Evolutionary conservation across 1,140 invertebrate species (phyloP).

Genomic region (Tetramorium parvispinum): DNA sequence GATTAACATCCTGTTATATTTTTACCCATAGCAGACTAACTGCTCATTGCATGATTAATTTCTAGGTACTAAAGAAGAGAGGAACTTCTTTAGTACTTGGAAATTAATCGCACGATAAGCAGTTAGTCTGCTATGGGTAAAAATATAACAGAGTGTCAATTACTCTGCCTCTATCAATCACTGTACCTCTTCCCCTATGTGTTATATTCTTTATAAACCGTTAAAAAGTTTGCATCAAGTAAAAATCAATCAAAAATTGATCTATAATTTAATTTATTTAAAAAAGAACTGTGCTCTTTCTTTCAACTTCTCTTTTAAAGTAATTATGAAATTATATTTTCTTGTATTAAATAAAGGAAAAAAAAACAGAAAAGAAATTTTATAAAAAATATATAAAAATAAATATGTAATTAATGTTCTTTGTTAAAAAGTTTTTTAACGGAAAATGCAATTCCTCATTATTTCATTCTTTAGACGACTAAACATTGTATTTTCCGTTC

Average conservation of each 20-base stretch:
- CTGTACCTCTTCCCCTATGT: no score
- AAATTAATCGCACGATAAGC: no score
- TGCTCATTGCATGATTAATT: no score
- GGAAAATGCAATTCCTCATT: not conserved
- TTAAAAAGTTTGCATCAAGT: not conserved
- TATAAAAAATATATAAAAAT: not conserved
- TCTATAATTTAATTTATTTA: not conserved
- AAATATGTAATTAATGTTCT: not conserved
- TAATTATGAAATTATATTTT: not conserved
- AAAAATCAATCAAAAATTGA: not conserved
- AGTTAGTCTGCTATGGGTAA: no score
- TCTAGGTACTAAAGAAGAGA: no score
- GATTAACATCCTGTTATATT: no score
- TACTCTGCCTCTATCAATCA: no score
- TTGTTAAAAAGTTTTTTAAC: not conserved
- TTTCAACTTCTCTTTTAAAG: not conserved
- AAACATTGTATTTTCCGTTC: not conserved
- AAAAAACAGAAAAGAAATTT: not conserved
- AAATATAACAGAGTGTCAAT: no score
- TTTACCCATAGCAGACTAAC: no score
- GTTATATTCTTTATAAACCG: not conserved
- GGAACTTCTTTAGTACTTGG: no score
- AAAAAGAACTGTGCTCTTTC: not conserved
- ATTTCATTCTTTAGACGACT: not conserved
- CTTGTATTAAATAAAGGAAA: not conserved